Base-by-base conservation (phyloP, 2,888 invertebrate species). In the Criorhina ranunculi region DNA sequence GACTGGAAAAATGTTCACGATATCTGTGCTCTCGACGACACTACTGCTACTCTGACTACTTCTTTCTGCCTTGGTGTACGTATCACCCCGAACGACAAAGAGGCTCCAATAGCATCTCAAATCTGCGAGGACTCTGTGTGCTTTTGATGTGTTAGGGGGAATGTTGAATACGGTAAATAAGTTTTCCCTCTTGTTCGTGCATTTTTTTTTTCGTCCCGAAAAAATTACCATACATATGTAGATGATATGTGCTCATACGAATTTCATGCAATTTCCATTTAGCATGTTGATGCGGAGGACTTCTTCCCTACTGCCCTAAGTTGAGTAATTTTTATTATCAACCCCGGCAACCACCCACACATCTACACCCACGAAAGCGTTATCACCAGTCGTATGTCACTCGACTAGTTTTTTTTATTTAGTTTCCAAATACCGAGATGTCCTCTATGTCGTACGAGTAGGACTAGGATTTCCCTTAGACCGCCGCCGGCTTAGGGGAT, bases 141-240 rank as follows among this genome's bases (percentile, higher is more conserved):
- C 0, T 15, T 3, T 46, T 17, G 24, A 51, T 59, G 40, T 62
- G 40, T 12, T 19, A 6, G 53, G 33, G 24, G 33, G 29, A 31
- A 55, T 46, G 49, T 35, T 59, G 12, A 42, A 37, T 24, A n/a
- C 29, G 66, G 49, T 57, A 57, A 69, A 57, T 80, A 75, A 49
- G 75, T 57, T 75, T 62, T 24, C 37, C 19, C 44, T n/a, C n/a
- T n/a, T 24, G 72, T 40, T 60, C 53, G 49, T 67, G 24, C n/a
- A n/a, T n/a, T 77, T 78, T 77, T 81, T 72, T 70, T 53, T 62
- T 44, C 57, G 70, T 42, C 53, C 44, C 37, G 37, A 8, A 75
- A 76, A 85, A 86, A 86, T 87, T 87, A 80, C 85, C 87, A 87
- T 87, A 24, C 24, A 66, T n/a, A 59, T 77, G 51, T 24, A 70